Base-by-base conservation (phyloP, 2,113 vertebrate genomes). In the Eptesicus fuscus region DNA sequence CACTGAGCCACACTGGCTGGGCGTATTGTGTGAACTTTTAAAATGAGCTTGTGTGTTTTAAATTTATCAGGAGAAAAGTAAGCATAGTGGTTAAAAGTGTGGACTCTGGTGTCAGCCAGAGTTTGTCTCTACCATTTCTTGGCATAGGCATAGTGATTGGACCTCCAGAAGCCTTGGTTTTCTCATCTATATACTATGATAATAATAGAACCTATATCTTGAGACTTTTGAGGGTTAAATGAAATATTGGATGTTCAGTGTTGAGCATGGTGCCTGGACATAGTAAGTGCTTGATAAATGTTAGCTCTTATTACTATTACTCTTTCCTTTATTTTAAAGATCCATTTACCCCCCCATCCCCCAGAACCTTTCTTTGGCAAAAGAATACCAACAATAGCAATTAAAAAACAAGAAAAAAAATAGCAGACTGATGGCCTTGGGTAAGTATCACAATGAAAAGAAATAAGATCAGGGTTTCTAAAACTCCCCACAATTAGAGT, bases 181-280 rank as follows among this genome's bases (percentile, higher is more conserved):
- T 92, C 12, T 92, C 13, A 47, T 83, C 25, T 69, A 14, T 65
- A 7, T 32, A 86, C 51, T 42, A 25, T 42, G 42, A 70, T 73
- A 80, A 70, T 63, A 77, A 35, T 70, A 70, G 11, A 82, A 82
- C 18, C 9, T 79, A 53, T 16, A 90, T 83, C 17, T 80, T 91
- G 47, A 93, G 71, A 90, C 11, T 88, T 92, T 95, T 95, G 76
- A 78, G 42, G 23, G 35, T 79, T 95, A 83, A 90, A 56, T 87
- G 42, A 88, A 28, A 71, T 71, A 53, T 37, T 84, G 25, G 22
- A 78, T 65, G 30, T 77, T 9, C 6, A 47, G 23, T 78, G 51
- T 40, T 86, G 80, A 92, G 44, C n/a, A 61, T 2, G 42, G 37
- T 88, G 9, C n/a, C 59, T 85, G 28, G 28, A 56, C 44, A 20